These are phyloP conservation scores for Pachypanchax playfairii DNA, from an alignment of 2,113 vertebrate species.

Conservation along the genomic window DNA sequence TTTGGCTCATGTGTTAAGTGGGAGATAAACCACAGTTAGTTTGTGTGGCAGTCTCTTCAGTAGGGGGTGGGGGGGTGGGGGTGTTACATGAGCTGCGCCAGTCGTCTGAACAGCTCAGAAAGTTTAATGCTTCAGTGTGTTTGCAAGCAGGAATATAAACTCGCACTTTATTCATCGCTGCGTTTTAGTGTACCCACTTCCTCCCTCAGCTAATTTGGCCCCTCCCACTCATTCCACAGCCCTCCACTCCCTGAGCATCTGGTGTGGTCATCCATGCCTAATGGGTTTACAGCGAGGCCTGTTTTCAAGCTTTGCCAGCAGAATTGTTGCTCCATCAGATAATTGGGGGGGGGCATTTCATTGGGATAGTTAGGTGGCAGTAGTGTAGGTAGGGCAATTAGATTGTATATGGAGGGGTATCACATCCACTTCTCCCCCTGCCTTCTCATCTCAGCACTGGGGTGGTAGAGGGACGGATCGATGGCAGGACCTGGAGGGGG, in stretches of 20 bases:
- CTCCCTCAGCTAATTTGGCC: constrained; percentile 50
- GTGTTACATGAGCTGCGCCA: constrained; percentile 66
- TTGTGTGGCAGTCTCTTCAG: constrained; percentile 69
- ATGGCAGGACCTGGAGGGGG: constrained; percentile 55
- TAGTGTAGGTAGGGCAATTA: constrained; percentile 69
- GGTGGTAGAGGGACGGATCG: constrained; percentile 58
- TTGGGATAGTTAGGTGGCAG: constrained; percentile 36
- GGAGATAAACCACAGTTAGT: constrained; percentile 70
- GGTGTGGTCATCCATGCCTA: constrained; percentile 60
- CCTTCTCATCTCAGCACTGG: constrained; percentile 51
- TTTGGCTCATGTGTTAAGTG: constrained; percentile 73
- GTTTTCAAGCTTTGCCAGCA: constrained; percentile 55
- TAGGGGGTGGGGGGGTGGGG: too few species aligned
- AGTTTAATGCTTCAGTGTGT: constrained; percentile 15
- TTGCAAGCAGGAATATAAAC: constrained; percentile 18
- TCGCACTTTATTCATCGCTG: constrained; percentile 57
- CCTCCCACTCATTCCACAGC: constrained; percentile 10
- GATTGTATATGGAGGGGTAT: constrained; percentile 60
- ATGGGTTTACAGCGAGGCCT: constrained; percentile 41
- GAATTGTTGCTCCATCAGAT: constrained; percentile 48
- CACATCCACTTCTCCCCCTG: constrained; percentile 35
- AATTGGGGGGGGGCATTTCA: constrained; percentile 41
- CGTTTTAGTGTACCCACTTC: constrained; percentile 54
- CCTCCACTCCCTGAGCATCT: constrained; percentile 25
- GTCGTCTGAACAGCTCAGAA: constrained; percentile 38